Evolutionary conservation across 2,113 vertebrate species (phyloP).

Genomic region (Tetrao urogallus): DNA sequence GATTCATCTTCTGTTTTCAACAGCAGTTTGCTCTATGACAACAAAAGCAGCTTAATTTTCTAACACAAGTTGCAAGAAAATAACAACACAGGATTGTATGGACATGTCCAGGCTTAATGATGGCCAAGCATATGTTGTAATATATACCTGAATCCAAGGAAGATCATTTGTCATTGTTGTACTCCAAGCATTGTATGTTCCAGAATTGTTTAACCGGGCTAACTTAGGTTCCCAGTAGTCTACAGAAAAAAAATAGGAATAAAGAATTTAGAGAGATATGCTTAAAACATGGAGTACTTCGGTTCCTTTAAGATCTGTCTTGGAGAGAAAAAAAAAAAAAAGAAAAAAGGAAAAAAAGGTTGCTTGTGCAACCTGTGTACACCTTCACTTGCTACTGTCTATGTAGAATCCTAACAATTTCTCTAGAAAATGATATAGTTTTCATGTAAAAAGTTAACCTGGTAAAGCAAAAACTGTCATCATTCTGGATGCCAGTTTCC

Average conservation of each 20-base stretch:
- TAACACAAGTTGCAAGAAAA: background rate
- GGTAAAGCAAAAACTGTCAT: background rate
- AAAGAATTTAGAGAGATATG: background rate
- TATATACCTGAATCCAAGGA: conserved; percentile 92
- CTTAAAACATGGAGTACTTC: background rate
- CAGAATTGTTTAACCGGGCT: conserved; percentile 88
- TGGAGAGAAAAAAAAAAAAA: background rate
- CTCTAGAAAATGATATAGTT: background rate
- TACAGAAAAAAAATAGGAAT: conserved; percentile 56
- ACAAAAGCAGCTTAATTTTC: background rate
- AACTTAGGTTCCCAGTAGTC: conserved; percentile 88
- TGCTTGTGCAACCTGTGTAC: background rate
- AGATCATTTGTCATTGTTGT: conserved; percentile 53
- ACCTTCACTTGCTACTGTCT: background rate
- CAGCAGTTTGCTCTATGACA: background rate
- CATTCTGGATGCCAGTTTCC: background rate
- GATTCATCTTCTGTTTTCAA: background rate
- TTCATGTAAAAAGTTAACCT: background rate
- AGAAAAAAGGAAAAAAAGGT: background rate
- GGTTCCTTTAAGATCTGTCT: background rate
- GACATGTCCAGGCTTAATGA: background rate
- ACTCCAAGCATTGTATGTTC: conserved; percentile 95
- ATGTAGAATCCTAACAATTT: background rate
- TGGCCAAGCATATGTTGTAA: background rate
- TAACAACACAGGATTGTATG: background rate